These are phyloP conservation scores for Atethmia centrago DNA, from an alignment of 2,888 invertebrate genomes.

Conservation along the genomic window DNA sequence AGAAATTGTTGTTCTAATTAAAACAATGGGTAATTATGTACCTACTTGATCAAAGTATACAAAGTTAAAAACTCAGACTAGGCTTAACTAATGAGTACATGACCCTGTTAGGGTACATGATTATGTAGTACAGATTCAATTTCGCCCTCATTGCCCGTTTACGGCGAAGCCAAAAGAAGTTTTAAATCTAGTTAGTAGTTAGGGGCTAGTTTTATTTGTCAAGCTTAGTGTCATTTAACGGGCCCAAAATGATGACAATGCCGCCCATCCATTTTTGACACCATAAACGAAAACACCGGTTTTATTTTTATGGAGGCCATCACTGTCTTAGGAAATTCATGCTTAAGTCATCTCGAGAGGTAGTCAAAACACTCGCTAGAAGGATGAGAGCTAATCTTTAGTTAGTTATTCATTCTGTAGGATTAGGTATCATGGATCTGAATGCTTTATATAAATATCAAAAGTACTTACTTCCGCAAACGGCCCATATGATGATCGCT, in stretches of 20 bases:
- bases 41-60: background rate
- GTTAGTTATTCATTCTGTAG: background rate
- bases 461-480: conserved; percentile 68
- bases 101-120: background rate
- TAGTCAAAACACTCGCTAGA: background rate
- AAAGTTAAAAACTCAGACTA: background rate
- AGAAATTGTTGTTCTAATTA: background rate
- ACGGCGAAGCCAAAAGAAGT: background rate
- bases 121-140: background rate
- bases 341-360: background rate
- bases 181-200: too few species aligned
- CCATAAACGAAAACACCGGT: background rate
- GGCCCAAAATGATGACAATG: background rate
- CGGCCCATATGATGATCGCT: conserved; percentile 81
- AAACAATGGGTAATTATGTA: background rate
- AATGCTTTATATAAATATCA: background rate
- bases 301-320: background rate
- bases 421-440: background rate
- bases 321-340: background rate
- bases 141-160: background rate
- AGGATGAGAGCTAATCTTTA: background rate
- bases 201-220: background rate
- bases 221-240: background rate
- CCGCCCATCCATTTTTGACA: too few species aligned
- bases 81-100: background rate